Percentiles rank a stretch among this genome's conserved stretches.
phyloP scores from a whole-genome alignment of 2,113 vertebrate species.

The Morone chrysops region DNA sequence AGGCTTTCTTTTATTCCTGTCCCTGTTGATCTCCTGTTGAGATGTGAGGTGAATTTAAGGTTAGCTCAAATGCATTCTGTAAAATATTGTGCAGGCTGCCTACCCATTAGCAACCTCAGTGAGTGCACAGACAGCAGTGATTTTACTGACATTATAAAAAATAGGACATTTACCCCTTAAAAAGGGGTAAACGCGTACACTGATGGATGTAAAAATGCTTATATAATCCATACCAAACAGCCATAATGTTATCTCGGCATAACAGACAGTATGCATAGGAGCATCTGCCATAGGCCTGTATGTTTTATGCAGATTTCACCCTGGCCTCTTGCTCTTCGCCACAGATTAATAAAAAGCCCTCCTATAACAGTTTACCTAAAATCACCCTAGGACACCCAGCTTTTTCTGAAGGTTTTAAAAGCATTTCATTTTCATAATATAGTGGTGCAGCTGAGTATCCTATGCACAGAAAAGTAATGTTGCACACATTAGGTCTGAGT shows the following conservation, averaged over 20 bases:
- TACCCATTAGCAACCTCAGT: slow-evolving; percentile 40
- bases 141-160: slow-evolving; percentile 57
- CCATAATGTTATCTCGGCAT: slow-evolving; percentile 52
- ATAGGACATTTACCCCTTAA: slow-evolving; percentile 45
- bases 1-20: not conserved
- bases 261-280: slow-evolving; percentile 45
- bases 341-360: slow-evolving; percentile 57
- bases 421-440: slow-evolving; percentile 49
- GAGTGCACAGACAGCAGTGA: slow-evolving; percentile 13
- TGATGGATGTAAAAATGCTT: slow-evolving; percentile 49
- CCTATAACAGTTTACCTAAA: slow-evolving; percentile 50
- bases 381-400: slow-evolving; percentile 34
- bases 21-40: slow-evolving; percentile 13
- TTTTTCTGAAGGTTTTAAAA: slow-evolving; percentile 45
- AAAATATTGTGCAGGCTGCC: slow-evolving; percentile 23
- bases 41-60: slow-evolving; percentile 35
- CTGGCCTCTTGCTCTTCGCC: slow-evolving; percentile 31
- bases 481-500: slow-evolving; percentile 56
- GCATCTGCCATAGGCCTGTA: slow-evolving; percentile 22
- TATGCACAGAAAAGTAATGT: slow-evolving; percentile 22
- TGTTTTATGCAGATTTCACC: slow-evolving; percentile 52
- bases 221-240: slow-evolving; percentile 59
- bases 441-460: slow-evolving; percentile 19
- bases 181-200: slow-evolving; percentile 16
- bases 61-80: slow-evolving; percentile 21